A percentile compares a stretch with the other conserved stretches of the same genome.
Conservation (phyloP, 2,797 vertebrate species). For the Lepidocolaptes lacrymiger region DNA sequence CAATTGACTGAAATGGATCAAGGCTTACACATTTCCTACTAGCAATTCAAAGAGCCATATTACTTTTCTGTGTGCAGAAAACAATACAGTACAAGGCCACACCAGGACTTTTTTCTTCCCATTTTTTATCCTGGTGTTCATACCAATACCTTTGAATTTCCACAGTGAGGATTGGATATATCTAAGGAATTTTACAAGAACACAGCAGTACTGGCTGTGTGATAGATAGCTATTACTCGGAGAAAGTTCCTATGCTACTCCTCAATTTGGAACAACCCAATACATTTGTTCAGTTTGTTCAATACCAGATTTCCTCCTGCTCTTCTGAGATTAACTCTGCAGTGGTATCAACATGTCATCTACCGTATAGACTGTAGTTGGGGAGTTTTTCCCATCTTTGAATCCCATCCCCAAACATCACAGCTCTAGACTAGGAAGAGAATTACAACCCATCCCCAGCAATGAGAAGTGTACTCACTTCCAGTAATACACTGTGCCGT, state of each 20-base stretch:
- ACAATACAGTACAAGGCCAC: neutral
- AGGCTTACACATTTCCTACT: neutral
- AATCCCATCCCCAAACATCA: neutral
- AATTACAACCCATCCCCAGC: neutral
- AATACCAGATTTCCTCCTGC: neutral
- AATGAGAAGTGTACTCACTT: neutral
- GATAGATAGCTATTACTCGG: neutral
- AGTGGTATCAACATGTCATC: neutral
- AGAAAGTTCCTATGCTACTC: neutral
- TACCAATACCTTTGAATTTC: neutral
- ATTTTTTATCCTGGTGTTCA: neutral
- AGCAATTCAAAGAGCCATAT: neutral
- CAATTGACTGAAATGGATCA: neutral
- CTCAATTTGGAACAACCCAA: neutral
- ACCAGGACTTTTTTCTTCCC: neutral
- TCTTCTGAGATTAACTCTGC: neutral
- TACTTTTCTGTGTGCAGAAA: neutral
- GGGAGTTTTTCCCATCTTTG: neutral
- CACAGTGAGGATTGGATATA: neutral
- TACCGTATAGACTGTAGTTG: neutral
- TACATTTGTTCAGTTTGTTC: neutral
- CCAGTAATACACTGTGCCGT: neutral
- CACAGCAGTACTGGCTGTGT: neutral
- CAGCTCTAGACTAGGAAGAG: neutral
- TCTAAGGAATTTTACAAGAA: neutral